A percentile compares a stretch with the other conserved stretches of the same genome.
Evolutionary conservation across 2,888 invertebrate species (phyloP).

Genomic region (Drosophila picticornis): DNA sequence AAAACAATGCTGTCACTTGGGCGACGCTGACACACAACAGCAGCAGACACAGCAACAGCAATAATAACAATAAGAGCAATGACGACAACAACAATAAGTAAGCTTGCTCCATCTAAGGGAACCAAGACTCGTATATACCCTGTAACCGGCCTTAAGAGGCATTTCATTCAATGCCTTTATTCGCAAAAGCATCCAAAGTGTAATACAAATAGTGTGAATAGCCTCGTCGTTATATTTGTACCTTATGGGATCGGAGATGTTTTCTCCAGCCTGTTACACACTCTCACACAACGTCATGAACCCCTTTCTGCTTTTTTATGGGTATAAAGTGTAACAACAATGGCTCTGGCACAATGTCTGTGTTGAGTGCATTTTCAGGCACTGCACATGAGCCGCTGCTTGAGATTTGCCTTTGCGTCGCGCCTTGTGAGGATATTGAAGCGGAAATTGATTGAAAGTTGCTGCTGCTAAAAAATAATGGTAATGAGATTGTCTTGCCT

Average conservation of each 20-base stretch:
- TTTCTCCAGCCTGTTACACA: neutral
- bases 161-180: neutral
- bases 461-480: conserved; percentile 66
- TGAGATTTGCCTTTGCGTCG: conserved; percentile 51
- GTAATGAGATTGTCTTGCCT: conserved; percentile 74
- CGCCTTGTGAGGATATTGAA: conserved; percentile 69
- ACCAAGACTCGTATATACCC: neutral
- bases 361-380: conserved; percentile 56
- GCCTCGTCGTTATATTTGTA: neutral
- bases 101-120: neutral
- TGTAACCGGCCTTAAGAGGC: neutral
- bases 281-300: neutral
- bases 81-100: conserved; percentile 22
- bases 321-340: conserved; percentile 25
- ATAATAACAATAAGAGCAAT: conserved; percentile 36
- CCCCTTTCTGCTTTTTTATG: neutral
- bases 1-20: conserved; percentile 81
- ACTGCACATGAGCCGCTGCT: conserved; percentile 48
- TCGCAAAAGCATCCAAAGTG: neutral
- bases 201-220: neutral
- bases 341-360: conserved; percentile 27
- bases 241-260: neutral
- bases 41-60: conserved; percentile 20
- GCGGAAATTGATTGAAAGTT: conserved; percentile 79
- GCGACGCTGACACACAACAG: conserved; percentile 53